Percentiles rank a stretch among this genome's conserved stretches.
phyloP scores from a whole-genome alignment of 2,797 vertebrate species.

The Pangasius sanitwongsei region DNA sequence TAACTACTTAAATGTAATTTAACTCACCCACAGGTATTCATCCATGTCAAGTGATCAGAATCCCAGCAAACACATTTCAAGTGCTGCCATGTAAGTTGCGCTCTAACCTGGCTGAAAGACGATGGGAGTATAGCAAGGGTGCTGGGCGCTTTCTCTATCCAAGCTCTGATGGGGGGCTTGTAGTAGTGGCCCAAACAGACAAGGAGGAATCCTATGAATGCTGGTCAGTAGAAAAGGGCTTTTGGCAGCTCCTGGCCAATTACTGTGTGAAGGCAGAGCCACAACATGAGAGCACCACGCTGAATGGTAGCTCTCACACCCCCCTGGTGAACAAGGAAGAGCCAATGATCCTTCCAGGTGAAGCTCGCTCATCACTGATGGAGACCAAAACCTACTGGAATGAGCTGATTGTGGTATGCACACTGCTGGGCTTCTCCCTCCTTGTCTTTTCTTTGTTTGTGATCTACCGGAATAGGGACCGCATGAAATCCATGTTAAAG shows the following conservation, averaged over 20 bases:
- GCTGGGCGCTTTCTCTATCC: conserved; percentile 81
- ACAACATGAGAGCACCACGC: conserved; percentile 60
- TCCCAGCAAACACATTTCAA: conserved; percentile 84
- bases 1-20: not conserved
- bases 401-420: conserved; percentile 89
- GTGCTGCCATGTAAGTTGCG: conserved; percentile 84
- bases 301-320: conserved; percentile 63
- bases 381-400: conserved; percentile 91
- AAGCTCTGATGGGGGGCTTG: conserved; percentile 84
- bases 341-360: conserved; percentile 66
- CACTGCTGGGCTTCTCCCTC: conserved; percentile 79
- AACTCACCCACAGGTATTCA: conserved; percentile 59
- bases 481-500: conserved; percentile 92
- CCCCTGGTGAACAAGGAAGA: conserved; percentile 65
- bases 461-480: conserved; percentile 82
- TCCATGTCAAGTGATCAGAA: conserved; percentile 77
- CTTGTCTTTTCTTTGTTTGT: conserved; percentile 83
- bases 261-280: conserved; percentile 83
- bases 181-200: conserved; percentile 85
- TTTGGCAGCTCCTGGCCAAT: conserved; percentile 87
- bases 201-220: conserved; percentile 86
- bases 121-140: conserved; percentile 80
- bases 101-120: conserved; percentile 88
- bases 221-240: conserved; percentile 90
- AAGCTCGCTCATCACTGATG: conserved; percentile 69